phyloP scores from a whole-genome alignment of 2,888 invertebrate species.

The Paralinhomoeus sp. region DNA sequence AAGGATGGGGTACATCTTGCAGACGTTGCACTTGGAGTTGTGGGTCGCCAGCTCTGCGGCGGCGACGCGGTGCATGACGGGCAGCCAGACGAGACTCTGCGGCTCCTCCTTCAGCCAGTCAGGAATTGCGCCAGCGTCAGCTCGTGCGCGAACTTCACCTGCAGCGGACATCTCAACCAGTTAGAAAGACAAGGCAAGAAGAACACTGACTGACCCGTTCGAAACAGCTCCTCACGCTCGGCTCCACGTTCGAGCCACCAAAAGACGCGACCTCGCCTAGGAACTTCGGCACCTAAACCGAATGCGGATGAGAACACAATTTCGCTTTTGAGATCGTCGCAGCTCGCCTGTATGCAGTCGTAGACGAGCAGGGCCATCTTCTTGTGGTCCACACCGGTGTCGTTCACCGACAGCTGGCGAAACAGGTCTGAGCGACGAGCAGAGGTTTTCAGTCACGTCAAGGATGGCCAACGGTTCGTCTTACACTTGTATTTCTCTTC shows the following conservation, averaged over 20 bases:
- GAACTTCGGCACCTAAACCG: slow-evolving; percentile 51
- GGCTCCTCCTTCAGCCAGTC: slow-evolving; percentile 94
- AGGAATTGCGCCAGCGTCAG: slow-evolving; percentile 43
- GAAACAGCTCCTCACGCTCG: slow-evolving; percentile 88
- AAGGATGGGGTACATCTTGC: slow-evolving; percentile 89
- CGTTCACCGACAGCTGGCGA: slow-evolving; percentile 76
- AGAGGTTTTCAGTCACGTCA: no score
- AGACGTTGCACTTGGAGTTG: slow-evolving; percentile 94
- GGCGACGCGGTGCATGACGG: slow-evolving; percentile 79
- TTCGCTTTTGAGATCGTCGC: no score
- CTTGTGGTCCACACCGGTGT: slow-evolving; percentile 74
- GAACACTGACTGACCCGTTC: no score
- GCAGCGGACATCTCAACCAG: no score
- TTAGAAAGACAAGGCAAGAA: no score
- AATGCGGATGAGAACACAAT: no score
- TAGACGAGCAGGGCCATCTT: slow-evolving; percentile 75
- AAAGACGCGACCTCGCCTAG: slow-evolving; percentile 95
- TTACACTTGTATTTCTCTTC: slow-evolving; percentile 80
- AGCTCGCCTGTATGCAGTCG: slow-evolving; percentile 74
- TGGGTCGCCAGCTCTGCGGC: slow-evolving; percentile 84
- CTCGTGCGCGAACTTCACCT: slow-evolving; percentile 4
- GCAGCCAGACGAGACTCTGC: slow-evolving; percentile 94
- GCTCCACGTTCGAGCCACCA: slow-evolving; percentile 97
- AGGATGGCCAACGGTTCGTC: no score
- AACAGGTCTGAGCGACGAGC: slow-evolving; percentile 52